These are phyloP conservation scores for Fringilla coelebs DNA, from an alignment of 2,797 vertebrate species.

Conservation along the genomic window DNA sequence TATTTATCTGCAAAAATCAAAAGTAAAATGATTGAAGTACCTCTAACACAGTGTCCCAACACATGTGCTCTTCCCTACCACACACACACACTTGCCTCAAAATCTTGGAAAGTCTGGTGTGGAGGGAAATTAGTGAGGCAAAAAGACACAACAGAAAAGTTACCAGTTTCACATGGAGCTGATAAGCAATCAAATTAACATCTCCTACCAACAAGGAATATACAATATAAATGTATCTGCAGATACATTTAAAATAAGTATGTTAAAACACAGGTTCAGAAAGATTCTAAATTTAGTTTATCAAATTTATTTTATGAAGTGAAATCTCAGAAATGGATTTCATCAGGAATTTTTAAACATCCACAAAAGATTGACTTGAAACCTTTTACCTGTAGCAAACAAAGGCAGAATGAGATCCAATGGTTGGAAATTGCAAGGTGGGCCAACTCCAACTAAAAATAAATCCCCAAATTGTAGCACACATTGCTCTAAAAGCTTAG, in stretches of 20 bases:
- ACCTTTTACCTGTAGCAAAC: not conserved
- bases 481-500: not conserved
- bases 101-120: not conserved
- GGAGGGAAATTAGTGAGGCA: not conserved
- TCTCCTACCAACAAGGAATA: not conserved
- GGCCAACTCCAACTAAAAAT: not conserved
- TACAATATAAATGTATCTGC: not conserved
- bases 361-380: not conserved
- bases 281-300: not conserved
- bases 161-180: not conserved
- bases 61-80: accelerated
- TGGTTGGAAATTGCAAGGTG: not conserved
- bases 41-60: not conserved
- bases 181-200: not conserved
- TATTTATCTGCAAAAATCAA: not conserved
- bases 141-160: not conserved
- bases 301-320: not conserved
- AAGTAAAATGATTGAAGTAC: not conserved
- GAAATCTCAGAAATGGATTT: not conserved
- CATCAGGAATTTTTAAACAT: not conserved
- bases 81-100: not conserved
- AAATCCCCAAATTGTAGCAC: not conserved
- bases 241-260: not conserved
- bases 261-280: not conserved
- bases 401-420: not conserved